Percentiles rank a stretch among this genome's conserved stretches.
These are phyloP conservation scores for Bombus difficillimus DNA, from an alignment of 1,140 invertebrate genomes.

Conservation along the genomic window DNA sequence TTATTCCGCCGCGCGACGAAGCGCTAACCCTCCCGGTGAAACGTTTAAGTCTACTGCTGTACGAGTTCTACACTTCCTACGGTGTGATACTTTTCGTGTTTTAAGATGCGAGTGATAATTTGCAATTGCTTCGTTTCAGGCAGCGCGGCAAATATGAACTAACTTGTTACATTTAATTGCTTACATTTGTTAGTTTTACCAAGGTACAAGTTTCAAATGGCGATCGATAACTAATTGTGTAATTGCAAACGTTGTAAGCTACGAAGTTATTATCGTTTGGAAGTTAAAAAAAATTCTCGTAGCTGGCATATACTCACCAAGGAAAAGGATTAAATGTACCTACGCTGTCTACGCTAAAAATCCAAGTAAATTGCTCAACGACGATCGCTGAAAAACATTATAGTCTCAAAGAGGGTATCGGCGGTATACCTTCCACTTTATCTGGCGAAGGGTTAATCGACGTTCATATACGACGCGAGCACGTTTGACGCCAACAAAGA, in stretches of 20 bases:
- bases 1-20: neutral
- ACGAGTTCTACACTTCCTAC: no score
- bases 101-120: neutral
- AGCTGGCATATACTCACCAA: no score
- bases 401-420: slow-evolving; percentile 10
- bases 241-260: no score
- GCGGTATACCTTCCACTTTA: slow-evolving; percentile 10
- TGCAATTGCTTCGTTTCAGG: neutral
- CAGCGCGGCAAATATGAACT: no score
- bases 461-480: slow-evolving; percentile 6
- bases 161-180: no score
- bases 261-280: no score
- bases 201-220: no score
- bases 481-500: slow-evolving; percentile 31
- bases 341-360: neutral
- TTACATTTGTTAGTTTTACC: no score
- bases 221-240: no score
- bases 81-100: neutral
- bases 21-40: neutral
- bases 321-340: no score
- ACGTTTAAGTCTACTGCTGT: neutral
- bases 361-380: slow-evolving; percentile 6
- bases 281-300: no score
- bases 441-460: slow-evolving; percentile 16
- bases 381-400: slow-evolving; percentile 13